These are phyloP conservation scores for Lissocephala sabroskyi DNA, from an alignment of 2,888 invertebrate genomes.

Conservation along the genomic window DNA sequence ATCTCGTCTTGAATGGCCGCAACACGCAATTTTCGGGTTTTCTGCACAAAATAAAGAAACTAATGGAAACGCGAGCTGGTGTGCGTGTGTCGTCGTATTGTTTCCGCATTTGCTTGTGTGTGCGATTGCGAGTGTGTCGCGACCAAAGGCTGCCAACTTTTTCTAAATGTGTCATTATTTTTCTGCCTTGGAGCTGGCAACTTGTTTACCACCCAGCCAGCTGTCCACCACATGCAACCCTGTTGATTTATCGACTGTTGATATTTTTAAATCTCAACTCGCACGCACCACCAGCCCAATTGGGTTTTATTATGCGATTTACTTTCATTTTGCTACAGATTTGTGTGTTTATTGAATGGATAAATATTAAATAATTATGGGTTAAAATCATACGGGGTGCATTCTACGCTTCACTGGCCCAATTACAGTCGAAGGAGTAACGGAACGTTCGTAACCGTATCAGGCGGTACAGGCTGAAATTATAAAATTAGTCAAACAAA, in stretches of 20 bases:
- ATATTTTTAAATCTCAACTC: conserved; percentile 4
- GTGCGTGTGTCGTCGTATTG: conserved; percentile 47
- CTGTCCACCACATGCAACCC: not conserved
- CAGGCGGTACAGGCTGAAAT: conserved; percentile 64
- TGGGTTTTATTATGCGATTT: too few species aligned
- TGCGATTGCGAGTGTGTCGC: not conserved
- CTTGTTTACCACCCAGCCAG: not conserved
- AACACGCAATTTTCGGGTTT: conserved; percentile 31
- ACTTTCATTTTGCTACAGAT: too few species aligned
- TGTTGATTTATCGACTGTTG: conserved; percentile 1
- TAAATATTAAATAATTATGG: too few species aligned
- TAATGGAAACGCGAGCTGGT: conserved; percentile 49
- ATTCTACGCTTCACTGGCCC: conserved; percentile 36
- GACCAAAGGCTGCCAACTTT: conserved; percentile 7
- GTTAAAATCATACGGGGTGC: conserved; percentile 18
- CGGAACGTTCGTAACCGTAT: conserved; percentile 53
- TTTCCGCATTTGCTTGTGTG: conserved; percentile 4
- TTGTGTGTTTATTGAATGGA: too few species aligned
- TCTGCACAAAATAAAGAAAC: conserved; percentile 52
- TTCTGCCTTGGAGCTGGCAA: too few species aligned
- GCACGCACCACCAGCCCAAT: too few species aligned
- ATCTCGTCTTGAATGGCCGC: not conserved
- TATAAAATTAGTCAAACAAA: conserved; percentile 45
- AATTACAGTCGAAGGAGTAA: conserved; percentile 45
- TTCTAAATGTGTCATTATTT: too few species aligned